Percentiles rank a stretch among this genome's conserved stretches.
Conservation (phyloP, 1,140 invertebrate genomes). For the Muscidifurax raptorellus region DNA sequence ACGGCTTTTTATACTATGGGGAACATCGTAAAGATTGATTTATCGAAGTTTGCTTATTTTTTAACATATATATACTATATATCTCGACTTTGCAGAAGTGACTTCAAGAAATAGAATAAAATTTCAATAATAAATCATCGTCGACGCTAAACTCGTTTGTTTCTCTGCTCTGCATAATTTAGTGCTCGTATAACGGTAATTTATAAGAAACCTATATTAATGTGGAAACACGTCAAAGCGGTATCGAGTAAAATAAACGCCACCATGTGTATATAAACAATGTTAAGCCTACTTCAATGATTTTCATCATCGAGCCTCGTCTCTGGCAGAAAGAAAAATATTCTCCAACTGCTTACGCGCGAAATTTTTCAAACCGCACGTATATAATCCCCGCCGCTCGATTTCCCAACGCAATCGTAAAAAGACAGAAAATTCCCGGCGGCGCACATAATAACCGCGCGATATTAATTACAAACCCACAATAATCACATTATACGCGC, state of each 20-base stretch:
- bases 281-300: too few relatives aligned
- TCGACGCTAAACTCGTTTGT: conserved; percentile 2
- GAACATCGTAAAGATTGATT: conserved; percentile 16
- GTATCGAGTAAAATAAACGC: neutral
- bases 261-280: too few relatives aligned
- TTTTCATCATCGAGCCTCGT: too few relatives aligned
- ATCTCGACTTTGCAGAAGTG: too few relatives aligned
- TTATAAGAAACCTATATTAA: conserved; percentile 16
- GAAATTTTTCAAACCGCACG: neutral
- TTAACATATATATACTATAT: neutral
- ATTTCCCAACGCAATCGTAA: neutral
- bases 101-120: conserved; percentile 34
- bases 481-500: conserved; percentile 33
- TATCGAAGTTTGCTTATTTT: conserved; percentile 11
- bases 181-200: conserved; percentile 35
- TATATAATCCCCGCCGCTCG: neutral
- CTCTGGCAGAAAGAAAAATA: too few relatives aligned
- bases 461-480: conserved; percentile 14
- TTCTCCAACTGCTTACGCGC: neutral
- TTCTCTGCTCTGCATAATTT: conserved; percentile 26
- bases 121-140: conserved; percentile 42
- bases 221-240: neutral
- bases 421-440: neutral
- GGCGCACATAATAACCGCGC: neutral
- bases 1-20: neutral